These are phyloP conservation scores for Megaustenia siamemsis DNA, from an alignment of 2,888 invertebrate species.

Conservation along the genomic window DNA sequence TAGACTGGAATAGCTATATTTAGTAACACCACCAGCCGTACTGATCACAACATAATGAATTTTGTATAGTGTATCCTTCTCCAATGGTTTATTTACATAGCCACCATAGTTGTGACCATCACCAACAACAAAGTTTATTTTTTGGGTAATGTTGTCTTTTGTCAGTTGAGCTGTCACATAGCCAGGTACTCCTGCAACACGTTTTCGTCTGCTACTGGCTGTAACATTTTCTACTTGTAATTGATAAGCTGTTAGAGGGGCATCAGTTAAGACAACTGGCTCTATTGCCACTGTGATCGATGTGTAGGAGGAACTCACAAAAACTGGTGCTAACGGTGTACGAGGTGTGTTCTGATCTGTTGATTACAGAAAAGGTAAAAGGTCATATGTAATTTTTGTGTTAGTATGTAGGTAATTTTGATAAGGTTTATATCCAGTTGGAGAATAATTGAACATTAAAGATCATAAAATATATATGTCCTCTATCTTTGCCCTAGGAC, in stretches of 20 bases:
- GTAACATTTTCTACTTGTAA: slow-evolving; percentile 85
- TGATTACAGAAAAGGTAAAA: too few relatives aligned
- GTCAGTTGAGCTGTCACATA: slow-evolving; percentile 86
- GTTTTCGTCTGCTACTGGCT: slow-evolving; percentile 55
- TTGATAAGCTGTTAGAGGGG: slow-evolving; percentile 87
- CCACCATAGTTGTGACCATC: slow-evolving; percentile 87
- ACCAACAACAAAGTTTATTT: slow-evolving; percentile 86
- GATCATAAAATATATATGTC: too few relatives aligned
- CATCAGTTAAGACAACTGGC: slow-evolving; percentile 87
- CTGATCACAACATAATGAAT: slow-evolving; percentile 88
- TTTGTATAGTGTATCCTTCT: slow-evolving; percentile 83
- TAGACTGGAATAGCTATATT: slow-evolving; percentile 84
- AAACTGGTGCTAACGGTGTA: slow-evolving; percentile 85
- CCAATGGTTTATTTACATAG: slow-evolving; percentile 88
- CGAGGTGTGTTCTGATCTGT: slow-evolving; percentile 85
- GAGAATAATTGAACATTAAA: too few relatives aligned
- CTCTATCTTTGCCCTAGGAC: too few relatives aligned
- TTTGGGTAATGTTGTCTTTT: slow-evolving; percentile 83
- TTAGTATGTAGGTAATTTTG: too few relatives aligned
- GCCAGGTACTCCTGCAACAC: slow-evolving; percentile 82
- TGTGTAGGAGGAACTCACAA: slow-evolving; percentile 84
- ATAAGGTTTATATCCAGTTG: too few relatives aligned
- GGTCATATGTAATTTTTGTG: too few relatives aligned
- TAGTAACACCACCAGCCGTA: slow-evolving; percentile 85
- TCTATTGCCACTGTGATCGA: slow-evolving; percentile 86